Base-by-base conservation (phyloP, 1,140 invertebrate genomes). In the Proctacanthus coquilletti region DNA sequence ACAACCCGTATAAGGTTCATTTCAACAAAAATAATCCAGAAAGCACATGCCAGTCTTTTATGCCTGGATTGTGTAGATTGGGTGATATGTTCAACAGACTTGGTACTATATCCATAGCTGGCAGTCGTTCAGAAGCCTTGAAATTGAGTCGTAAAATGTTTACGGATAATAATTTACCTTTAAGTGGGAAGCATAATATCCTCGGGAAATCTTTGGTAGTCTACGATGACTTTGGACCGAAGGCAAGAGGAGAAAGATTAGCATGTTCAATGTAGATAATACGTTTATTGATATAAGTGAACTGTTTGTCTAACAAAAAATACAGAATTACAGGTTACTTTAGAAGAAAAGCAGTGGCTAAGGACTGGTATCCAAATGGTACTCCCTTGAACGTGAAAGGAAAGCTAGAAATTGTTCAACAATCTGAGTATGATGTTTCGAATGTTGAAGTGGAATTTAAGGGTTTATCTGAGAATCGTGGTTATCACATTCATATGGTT, bases 341-440 rank as follows among this genome's bases (percentile, higher is more conserved):
- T 50, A 68, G 81, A 9, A 69, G 82, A 41, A 91, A 89, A 62
- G 84, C 79, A 5, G 83, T 91, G 8, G 80, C 74, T 0, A 77
- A 74, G 51, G 80, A 88, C 52, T 91, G 86, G 86, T 87, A 80
- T 61, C 72, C 79, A 14, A 88, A 89, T 58, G 81, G 79, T 1
- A 64, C 74, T 42, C 49, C 56, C 0, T 56, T 70, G 25, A 56
- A 64, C 1, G 60, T 85, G 10, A 70, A 64, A 45, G 86, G 86
- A 17, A 76, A 77, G 62, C 61, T 89, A 4, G 83, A 88, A 59
- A 72, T 89, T 41, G 66, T 75, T 21, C 87, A 94, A 60, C 75
- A 85, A 55, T 84, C 78, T 3, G 77, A 83, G 56, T 87, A 86
- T 52, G 84, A 91, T 59, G 59, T 77, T 21, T 84, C 83, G 20